Percentiles rank a stretch among this genome's conserved stretches.
These are phyloP conservation scores for Hypselothyrea guttata DNA, from an alignment of 2,888 invertebrate genomes.

Conservation along the genomic window DNA sequence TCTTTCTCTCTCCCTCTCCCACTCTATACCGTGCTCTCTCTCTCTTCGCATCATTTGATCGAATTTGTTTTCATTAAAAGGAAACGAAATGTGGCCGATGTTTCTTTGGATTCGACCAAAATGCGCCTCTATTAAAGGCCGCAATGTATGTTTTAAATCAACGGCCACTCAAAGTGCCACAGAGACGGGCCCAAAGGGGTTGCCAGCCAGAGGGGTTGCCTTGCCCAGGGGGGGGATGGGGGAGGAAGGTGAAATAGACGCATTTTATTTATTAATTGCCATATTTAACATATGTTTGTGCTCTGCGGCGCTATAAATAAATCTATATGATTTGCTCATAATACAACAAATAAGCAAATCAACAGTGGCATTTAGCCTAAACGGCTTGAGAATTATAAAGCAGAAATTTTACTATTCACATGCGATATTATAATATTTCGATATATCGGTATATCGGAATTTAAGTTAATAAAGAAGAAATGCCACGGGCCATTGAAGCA, in stretches of 20 bases:
- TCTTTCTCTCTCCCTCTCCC: background rate
- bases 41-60: constrained; percentile 34
- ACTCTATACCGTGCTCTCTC: background rate
- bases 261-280: constrained; percentile 73
- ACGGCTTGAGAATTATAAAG: background rate
- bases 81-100: constrained; percentile 61
- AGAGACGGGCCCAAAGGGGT: background rate
- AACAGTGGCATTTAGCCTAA: constrained; percentile 7
- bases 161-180: constrained; percentile 40
- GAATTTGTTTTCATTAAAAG: constrained; percentile 74
- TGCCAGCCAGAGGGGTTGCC: background rate
- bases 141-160: constrained; percentile 73
- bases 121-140: constrained; percentile 60
- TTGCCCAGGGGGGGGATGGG: background rate
- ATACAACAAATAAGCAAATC: constrained; percentile 10
- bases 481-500: too few relatives aligned
- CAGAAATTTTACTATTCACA: too few relatives aligned
- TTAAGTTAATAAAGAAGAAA: too few relatives aligned
- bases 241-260: constrained; percentile 45
- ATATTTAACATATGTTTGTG: constrained; percentile 52
- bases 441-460: too few relatives aligned
- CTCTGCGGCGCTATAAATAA: constrained; percentile 17
- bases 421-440: too few relatives aligned
- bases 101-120: constrained; percentile 49
- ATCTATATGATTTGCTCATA: constrained; percentile 27